Conservation (phyloP, 2,888 invertebrate genomes). For the Pseudoips prasinana region DNA sequence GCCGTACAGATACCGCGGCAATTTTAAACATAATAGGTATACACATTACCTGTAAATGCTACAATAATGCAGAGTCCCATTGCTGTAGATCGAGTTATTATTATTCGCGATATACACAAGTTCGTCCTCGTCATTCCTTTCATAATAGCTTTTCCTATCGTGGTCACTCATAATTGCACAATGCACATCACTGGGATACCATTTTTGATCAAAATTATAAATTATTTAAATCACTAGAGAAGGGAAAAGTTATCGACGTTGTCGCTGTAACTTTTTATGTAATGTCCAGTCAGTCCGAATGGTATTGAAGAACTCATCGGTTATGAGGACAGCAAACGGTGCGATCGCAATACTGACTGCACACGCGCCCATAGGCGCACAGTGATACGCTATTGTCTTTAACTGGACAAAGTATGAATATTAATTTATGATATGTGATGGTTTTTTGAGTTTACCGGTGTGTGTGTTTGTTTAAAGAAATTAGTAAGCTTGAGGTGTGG, state of each 20-base stretch:
- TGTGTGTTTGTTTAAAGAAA: slow-evolving; percentile 13
- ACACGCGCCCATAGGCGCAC: slow-evolving; percentile 56
- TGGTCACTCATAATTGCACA: slow-evolving; percentile 65
- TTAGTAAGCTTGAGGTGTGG: slow-evolving; percentile 8
- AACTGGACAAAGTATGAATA: slow-evolving; percentile 72
- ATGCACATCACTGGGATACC: slow-evolving; percentile 29
- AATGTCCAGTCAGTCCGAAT: slow-evolving; percentile 51
- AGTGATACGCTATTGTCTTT: slow-evolving; percentile 58
- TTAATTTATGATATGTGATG: slow-evolving; percentile 49
- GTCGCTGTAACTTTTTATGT: slow-evolving; percentile 14
- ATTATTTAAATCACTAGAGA: slow-evolving; percentile 35
- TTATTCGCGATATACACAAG: slow-evolving; percentile 64
- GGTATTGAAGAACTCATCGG: slow-evolving; percentile 64
- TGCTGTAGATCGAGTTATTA: slow-evolving; percentile 78
- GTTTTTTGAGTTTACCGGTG: slow-evolving; percentile 21
- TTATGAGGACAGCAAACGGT: slow-evolving; percentile 75
- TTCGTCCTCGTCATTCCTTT: slow-evolving; percentile 60
- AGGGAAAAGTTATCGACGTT: slow-evolving; percentile 8
- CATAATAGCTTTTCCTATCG: slow-evolving; percentile 60
- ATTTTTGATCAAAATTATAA: slow-evolving; percentile 28
- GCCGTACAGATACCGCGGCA: too few relatives aligned
- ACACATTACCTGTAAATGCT: slow-evolving; percentile 80
- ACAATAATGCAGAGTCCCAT: slow-evolving; percentile 82
- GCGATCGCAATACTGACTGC: slow-evolving; percentile 65
- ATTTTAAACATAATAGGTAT: too few relatives aligned